A percentile compares a stretch with the other conserved stretches of the same genome.
phyloP scores from a whole-genome alignment of 35 echinoderm and acorn worm genomes.

The Heliocidaris tuberculata region DNA sequence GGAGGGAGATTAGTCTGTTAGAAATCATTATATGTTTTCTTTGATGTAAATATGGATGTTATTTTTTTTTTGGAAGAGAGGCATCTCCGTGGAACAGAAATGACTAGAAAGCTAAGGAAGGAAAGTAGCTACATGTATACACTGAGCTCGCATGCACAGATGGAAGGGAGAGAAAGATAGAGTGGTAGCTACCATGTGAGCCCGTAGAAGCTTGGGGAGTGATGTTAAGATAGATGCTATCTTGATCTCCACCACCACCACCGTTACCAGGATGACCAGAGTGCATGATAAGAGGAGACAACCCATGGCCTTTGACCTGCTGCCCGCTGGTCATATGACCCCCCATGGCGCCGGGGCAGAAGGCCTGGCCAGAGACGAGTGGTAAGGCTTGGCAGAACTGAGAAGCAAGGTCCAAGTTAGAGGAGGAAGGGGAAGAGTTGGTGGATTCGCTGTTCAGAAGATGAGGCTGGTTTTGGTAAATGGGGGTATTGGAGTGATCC shows the following conservation, averaged over 20 bases:
- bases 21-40: too few relatives aligned
- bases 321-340: not conserved
- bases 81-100: too few relatives aligned
- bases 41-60: too few relatives aligned
- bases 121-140: too few relatives aligned
- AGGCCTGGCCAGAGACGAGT: not conserved
- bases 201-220: not conserved
- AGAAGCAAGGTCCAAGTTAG: conserved; percentile 18
- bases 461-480: not conserved
- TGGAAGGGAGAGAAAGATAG: not conserved
- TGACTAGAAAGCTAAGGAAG: too few relatives aligned
- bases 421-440: conserved; percentile 6
- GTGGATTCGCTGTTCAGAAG: not conserved
- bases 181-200: conserved; percentile 8
- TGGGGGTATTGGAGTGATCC: not conserved
- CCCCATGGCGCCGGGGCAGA: not conserved
- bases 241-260: not conserved
- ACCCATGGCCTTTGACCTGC: conserved; percentile 14
- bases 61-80: too few relatives aligned
- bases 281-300: conserved; percentile 13
- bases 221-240: conserved; percentile 27
- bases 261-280: not conserved
- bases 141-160: not conserved
- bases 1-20: too few relatives aligned
- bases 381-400: conserved; percentile 31